Evolutionary conservation across 2,888 invertebrate genomes (phyloP).

Genomic region (Erpobdella octoculata): DNA sequence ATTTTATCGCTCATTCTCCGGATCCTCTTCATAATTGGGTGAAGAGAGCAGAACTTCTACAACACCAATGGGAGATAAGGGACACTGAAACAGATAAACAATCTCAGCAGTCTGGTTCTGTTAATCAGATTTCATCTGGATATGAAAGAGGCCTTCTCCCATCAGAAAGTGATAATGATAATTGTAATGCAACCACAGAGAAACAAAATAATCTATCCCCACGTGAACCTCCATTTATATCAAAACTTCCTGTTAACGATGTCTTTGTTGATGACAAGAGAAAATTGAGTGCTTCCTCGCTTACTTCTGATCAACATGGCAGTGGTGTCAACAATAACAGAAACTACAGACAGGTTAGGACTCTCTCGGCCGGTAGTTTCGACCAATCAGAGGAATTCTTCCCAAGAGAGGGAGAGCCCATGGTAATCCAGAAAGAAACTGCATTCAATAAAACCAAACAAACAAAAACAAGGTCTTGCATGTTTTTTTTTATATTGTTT

Average conservation of each 20-base stretch:
- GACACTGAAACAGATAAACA: not conserved
- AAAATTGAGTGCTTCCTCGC: not conserved
- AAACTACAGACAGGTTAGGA: not conserved
- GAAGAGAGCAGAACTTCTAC: constrained; percentile 23
- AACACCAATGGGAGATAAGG: constrained; percentile 26
- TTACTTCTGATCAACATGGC: not conserved
- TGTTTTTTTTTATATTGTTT: not conserved
- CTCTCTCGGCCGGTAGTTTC: not conserved
- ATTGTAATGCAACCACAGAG: no score
- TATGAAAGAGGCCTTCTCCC: no score
- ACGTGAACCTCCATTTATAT: not conserved
- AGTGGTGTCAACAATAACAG: not conserved
- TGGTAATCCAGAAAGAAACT: not conserved
- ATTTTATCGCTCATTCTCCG: constrained; percentile 7
- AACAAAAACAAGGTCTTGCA: not conserved
- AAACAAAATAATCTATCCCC: no score
- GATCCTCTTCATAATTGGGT: constrained; percentile 25
- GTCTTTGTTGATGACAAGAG: not conserved
- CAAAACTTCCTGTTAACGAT: not conserved
- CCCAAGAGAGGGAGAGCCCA: constrained; percentile 13
- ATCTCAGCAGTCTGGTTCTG: not conserved
- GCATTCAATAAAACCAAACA: not conserved
- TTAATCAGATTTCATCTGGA: no score
- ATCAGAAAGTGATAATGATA: no score
- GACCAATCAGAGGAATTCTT: not conserved